phyloP scores from a whole-genome alignment of 2,113 vertebrate species.

The Lynx canadensis region DNA sequence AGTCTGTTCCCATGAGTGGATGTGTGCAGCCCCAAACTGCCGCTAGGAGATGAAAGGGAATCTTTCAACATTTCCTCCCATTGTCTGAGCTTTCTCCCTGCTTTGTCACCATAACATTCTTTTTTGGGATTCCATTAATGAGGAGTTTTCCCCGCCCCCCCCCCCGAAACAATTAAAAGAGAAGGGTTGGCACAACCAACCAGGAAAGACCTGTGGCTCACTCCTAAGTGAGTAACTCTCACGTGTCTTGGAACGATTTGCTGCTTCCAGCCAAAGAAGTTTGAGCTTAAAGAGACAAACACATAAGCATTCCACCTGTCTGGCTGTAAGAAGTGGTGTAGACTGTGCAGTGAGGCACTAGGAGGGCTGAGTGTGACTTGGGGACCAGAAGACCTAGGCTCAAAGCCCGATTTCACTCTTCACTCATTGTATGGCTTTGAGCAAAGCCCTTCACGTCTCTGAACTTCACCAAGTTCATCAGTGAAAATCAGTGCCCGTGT shows the following conservation, averaged over 20 bases:
- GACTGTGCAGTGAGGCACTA: not conserved
- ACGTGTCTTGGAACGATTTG: constrained; percentile 24
- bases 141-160: constrained; percentile 60
- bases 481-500: not conserved
- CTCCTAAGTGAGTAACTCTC: constrained; percentile 39
- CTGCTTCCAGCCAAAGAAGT: not conserved
- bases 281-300: constrained; percentile 14
- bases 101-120: constrained; percentile 72
- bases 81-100: constrained; percentile 83
- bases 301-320: not conserved
- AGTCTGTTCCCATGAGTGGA: constrained; percentile 23
- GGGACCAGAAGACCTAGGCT: not conserved
- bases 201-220: constrained; percentile 71
- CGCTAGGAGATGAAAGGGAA: constrained; percentile 66
- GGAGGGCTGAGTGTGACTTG: not conserved
- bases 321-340: not conserved
- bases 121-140: constrained; percentile 71
- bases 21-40: not conserved
- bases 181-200: constrained; percentile 63
- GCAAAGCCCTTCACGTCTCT: not conserved
- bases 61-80: constrained; percentile 81
- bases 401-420: not conserved
- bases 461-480: not conserved
- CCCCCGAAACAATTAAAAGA: constrained; percentile 75
- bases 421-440: not conserved